Conservation (phyloP, 2,797 vertebrate species). For the Odontamblyopus lacepedii region DNA sequence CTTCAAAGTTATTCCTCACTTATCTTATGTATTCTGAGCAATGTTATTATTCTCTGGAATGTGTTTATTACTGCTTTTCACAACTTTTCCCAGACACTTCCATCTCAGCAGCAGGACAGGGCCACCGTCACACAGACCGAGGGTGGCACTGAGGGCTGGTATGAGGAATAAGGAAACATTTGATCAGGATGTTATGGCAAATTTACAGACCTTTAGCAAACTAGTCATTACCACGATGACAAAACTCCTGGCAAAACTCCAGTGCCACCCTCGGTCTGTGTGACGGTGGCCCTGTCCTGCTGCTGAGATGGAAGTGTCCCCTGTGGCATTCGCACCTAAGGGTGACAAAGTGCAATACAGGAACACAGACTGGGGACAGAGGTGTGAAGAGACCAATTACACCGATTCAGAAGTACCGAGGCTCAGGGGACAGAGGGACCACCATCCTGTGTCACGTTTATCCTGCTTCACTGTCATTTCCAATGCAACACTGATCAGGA, state of each 20-base stretch:
- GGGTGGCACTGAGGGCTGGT: not conserved
- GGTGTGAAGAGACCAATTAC: conserved; percentile 24
- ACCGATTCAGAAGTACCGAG: conserved; percentile 24
- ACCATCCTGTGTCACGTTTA: not conserved
- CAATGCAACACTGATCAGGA: not conserved
- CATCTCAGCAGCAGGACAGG: conserved; percentile 1
- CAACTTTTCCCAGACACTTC: not conserved
- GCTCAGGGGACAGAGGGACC: not conserved
- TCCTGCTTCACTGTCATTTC: not conserved
- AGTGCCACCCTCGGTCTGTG: not conserved
- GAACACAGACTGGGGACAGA: conserved; percentile 13
- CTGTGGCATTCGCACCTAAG: not conserved
- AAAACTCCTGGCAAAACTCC: too few relatives aligned
- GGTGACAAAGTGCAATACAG: conserved; percentile 21
- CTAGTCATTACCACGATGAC: too few relatives aligned
- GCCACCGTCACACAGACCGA: not conserved
- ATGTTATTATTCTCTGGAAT: too few relatives aligned
- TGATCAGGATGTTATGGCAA: too few relatives aligned
- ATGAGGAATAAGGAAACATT: not conserved
- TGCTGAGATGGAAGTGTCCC: conserved; percentile 1
- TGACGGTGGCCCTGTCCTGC: not conserved
- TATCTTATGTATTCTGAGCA: too few relatives aligned
- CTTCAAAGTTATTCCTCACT: too few relatives aligned
- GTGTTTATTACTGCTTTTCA: too few relatives aligned
- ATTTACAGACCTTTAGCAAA: too few relatives aligned